These are phyloP conservation scores for Molorchus minor DNA, from an alignment of 2,888 invertebrate species.

Conservation along the genomic window DNA sequence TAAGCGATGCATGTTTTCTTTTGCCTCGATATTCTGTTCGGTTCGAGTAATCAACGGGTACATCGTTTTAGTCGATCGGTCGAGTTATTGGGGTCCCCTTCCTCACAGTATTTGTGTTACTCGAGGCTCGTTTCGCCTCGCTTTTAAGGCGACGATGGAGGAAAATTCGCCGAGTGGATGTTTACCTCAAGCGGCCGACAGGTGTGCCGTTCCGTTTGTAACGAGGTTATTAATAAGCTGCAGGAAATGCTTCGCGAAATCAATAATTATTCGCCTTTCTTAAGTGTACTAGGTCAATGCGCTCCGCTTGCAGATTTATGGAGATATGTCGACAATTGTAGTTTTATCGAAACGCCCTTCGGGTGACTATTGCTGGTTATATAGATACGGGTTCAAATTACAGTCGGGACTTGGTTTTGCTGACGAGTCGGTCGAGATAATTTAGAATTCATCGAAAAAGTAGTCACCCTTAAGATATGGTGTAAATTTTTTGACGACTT, in stretches of 20 bases:
- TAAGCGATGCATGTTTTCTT: conserved; percentile 27
- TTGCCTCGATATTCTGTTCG: conserved; percentile 23
- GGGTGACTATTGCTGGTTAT: no score
- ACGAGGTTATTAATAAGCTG: neutral
- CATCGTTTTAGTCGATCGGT: conserved; percentile 18
- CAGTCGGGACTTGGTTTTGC: no score
- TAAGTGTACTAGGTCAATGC: no score
- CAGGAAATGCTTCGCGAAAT: neutral
- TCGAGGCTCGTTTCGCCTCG: conserved; percentile 16
- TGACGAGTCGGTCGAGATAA: no score
- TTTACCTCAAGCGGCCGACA: neutral
- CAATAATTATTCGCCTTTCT: no score
- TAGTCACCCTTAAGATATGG: no score
- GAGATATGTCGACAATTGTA: no score
- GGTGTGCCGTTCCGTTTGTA: neutral
- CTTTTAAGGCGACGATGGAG: neutral
- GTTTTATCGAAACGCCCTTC: no score
- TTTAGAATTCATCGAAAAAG: no score
- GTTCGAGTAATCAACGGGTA: conserved; percentile 22
- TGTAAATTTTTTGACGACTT: no score
- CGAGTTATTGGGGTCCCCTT: conserved; percentile 5
- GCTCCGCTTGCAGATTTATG: no score
- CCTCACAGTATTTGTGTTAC: conserved; percentile 9
- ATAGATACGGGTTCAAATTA: no score
- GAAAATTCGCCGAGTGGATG: neutral